phyloP scores from a whole-genome alignment of 1,140 invertebrate species.

The Rhynchophorus ferrugineus region DNA sequence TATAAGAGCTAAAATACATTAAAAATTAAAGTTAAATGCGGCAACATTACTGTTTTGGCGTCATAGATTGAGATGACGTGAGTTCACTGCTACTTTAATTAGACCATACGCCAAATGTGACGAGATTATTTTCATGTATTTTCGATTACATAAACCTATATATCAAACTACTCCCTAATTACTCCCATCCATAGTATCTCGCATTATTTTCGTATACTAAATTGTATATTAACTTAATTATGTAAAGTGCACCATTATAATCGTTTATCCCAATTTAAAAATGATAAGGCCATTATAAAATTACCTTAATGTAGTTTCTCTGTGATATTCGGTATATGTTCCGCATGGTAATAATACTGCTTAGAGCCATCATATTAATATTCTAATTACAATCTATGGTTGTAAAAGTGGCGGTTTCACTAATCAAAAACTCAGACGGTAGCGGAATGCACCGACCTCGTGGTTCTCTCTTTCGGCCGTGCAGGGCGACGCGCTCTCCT shows the following conservation, averaged over 20 bases:
- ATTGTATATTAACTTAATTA: slow-evolving; percentile 17
- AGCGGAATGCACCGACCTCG: slow-evolving; percentile 25
- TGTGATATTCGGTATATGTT: slow-evolving; percentile 24
- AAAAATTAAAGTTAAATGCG: no score
- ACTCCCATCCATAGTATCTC: background rate
- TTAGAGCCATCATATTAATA: slow-evolving; percentile 32
- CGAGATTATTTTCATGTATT: no score
- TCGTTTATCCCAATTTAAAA: slow-evolving; percentile 22
- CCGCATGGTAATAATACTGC: slow-evolving; percentile 25
- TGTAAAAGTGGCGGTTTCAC: slow-evolving; percentile 29
- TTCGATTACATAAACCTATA: no score
- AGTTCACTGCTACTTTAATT: no score
- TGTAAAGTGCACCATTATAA: slow-evolving; percentile 19
- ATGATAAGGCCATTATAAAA: slow-evolving; percentile 24
- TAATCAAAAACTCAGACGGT: slow-evolving; percentile 35
- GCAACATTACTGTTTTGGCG: background rate
- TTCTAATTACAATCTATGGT: slow-evolving; percentile 34
- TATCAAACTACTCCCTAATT: background rate
- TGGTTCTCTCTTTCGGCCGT: slow-evolving; percentile 3
- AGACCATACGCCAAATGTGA: no score
- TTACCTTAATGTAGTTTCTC: slow-evolving; percentile 21
- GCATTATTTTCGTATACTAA: background rate
- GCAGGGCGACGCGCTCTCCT: no score
- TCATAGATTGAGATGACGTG: background rate
- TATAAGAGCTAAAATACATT: no score